A percentile compares a stretch with the other conserved stretches of the same genome.
Evolutionary conservation across 2,113 vertebrate species (phyloP).

Genomic region (Malurus cyaneus): DNA sequence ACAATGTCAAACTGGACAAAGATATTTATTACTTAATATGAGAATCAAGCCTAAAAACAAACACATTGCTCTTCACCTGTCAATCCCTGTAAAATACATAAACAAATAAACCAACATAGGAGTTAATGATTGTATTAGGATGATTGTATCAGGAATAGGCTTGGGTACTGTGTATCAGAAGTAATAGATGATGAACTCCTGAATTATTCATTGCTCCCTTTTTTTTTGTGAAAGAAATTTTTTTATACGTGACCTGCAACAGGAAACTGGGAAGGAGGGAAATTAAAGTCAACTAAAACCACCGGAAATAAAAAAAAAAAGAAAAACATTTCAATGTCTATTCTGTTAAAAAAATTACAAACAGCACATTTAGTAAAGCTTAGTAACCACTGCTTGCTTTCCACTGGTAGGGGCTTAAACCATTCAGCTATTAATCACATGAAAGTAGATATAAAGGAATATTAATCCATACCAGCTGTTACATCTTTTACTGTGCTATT

Average conservation of each 20-base stretch:
- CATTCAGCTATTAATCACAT: slow-evolving; percentile 85
- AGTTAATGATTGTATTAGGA: neutral
- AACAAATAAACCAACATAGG: neutral
- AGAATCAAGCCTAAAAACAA: neutral
- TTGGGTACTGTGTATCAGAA: neutral
- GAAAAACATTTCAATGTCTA: neutral
- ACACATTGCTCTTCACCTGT: neutral
- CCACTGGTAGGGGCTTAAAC: slow-evolving; percentile 58
- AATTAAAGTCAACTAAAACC: neutral
- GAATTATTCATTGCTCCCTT: neutral
- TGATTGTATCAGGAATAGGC: neutral
- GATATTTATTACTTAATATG: neutral
- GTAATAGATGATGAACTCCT: neutral
- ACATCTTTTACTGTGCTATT: slow-evolving; percentile 75
- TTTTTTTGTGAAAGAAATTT: neutral
- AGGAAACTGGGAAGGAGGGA: neutral
- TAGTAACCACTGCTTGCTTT: slow-evolving; percentile 37
- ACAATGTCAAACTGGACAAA: neutral
- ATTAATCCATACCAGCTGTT: slow-evolving; percentile 79
- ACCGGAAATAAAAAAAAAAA: neutral
- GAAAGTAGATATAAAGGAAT: slow-evolving; percentile 79
- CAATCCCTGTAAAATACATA: neutral
- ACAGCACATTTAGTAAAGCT: slow-evolving; percentile 16
- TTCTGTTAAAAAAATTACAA: neutral
- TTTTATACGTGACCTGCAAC: neutral